phyloP scores from a whole-genome alignment of 2,113 vertebrate species.

The Pluvialis apricaria region DNA sequence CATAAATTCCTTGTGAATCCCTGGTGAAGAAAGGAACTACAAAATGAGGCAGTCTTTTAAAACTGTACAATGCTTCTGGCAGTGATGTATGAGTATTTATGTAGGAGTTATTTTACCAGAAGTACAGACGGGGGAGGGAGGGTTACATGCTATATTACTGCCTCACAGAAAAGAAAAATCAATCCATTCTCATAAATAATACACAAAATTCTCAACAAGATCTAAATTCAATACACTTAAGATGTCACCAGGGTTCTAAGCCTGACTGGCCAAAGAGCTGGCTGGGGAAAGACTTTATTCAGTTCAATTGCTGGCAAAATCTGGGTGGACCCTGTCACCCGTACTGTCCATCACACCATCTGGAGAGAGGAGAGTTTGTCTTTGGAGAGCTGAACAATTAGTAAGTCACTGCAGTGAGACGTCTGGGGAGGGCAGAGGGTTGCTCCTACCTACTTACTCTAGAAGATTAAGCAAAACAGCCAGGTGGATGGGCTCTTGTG shows the following conservation, averaged over 20 bases:
- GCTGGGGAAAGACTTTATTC: background rate
- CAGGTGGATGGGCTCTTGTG: too few species aligned
- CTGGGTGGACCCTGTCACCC: background rate
- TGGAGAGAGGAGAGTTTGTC: background rate
- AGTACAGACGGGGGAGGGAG: background rate
- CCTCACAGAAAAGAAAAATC: slow-evolving; percentile 49
- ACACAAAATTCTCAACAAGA: slow-evolving; percentile 11
- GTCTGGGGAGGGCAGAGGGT: background rate
- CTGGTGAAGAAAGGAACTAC: background rate
- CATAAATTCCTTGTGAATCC: background rate
- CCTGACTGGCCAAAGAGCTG: background rate
- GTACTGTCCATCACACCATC: background rate
- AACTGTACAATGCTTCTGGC: background rate
- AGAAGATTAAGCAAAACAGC: background rate
- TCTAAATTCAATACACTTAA: slow-evolving; percentile 29
- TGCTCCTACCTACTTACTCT: background rate
- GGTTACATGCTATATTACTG: background rate
- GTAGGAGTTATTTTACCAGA: background rate
- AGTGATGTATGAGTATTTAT: background rate
- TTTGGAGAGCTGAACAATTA: background rate
- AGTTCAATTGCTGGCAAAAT: background rate
- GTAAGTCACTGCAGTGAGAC: background rate
- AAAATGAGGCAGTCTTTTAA: background rate
- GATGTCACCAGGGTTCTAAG: background rate
- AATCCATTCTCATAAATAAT: slow-evolving; percentile 56